Percentiles rank a stretch among this genome's conserved stretches.
Conservation (phyloP, 2,888 invertebrate genomes). For the Peribatodes rhomboidaria region DNA sequence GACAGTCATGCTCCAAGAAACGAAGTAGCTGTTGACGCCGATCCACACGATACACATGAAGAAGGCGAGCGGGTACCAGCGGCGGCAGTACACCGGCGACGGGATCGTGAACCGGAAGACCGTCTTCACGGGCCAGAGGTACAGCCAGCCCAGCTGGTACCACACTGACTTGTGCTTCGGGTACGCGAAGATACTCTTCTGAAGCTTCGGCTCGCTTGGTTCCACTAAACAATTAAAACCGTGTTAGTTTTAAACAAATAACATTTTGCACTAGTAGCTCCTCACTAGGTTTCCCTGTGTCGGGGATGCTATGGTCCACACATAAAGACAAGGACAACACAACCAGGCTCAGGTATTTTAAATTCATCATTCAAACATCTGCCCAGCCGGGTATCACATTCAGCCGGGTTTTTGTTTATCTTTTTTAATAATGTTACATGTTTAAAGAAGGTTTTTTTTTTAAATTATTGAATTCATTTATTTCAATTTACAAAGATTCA, state of each 20-base stretch:
- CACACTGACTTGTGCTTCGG: slow-evolving; percentile 68
- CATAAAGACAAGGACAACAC: too few species aligned
- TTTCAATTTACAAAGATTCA: too few species aligned
- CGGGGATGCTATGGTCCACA: too few species aligned
- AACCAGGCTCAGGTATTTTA: too few species aligned
- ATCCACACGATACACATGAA: slow-evolving; percentile 95
- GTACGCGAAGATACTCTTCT: slow-evolving; percentile 75
- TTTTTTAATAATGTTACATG: too few species aligned
- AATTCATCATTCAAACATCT: too few species aligned
- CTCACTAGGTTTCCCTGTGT: too few species aligned
- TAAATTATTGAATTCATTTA: too few species aligned
- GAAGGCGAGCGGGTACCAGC: slow-evolving; percentile 92
- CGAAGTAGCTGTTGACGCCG: slow-evolving; percentile 93
- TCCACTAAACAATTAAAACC: slow-evolving; percentile 45
- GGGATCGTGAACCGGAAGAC: slow-evolving; percentile 90
- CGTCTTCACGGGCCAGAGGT: slow-evolving; percentile 90
- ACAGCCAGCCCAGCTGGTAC: slow-evolving; percentile 88
- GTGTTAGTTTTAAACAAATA: not conserved
- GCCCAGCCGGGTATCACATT: too few species aligned
- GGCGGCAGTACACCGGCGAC: slow-evolving; percentile 87
- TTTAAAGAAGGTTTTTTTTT: too few species aligned
- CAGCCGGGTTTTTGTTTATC: too few species aligned
- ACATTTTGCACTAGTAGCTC: too few species aligned
- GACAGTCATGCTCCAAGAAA: slow-evolving; percentile 97
- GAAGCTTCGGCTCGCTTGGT: slow-evolving; percentile 51